Conservation (phyloP, 1,140 invertebrate species). For the Drosophila kepulauana region DNA sequence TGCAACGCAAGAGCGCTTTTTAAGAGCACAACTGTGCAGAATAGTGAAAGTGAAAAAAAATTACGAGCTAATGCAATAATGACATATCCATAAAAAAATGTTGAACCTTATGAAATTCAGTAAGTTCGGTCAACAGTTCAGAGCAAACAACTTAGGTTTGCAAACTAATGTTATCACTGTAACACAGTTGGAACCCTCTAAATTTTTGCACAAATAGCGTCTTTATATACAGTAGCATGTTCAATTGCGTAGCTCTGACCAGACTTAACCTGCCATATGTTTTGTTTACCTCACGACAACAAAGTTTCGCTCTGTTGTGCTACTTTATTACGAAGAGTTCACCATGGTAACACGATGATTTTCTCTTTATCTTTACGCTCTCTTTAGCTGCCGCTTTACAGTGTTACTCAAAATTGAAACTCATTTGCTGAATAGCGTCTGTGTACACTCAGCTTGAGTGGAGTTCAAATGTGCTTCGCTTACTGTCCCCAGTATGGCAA, state of each 20-base stretch:
- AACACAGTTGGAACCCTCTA: not conserved
- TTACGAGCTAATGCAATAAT: not conserved
- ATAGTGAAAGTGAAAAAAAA: constrained; percentile 37
- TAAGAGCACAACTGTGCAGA: constrained; percentile 23
- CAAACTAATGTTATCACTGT: not conserved
- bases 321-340: constrained; percentile 1
- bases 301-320: constrained; percentile 13
- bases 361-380: not conserved
- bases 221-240: not conserved
- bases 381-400: not conserved
- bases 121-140: not conserved
- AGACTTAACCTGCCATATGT: constrained; percentile 36
- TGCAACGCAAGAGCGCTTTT: constrained; percentile 20
- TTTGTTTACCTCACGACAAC: constrained; percentile 47
- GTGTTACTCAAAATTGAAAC: not conserved
- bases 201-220: constrained; percentile 17
- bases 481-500: constrained; percentile 60
- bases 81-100: not conserved
- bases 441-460: constrained; percentile 25
- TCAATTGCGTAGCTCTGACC: not conserved
- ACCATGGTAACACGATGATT: not conserved
- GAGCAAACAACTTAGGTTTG: not conserved
- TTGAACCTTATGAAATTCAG: not conserved
- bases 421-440: constrained; percentile 19
- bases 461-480: not conserved